Evolutionary conservation across 2,888 invertebrate genomes (phyloP).

Genomic region (Phortica magna): DNA sequence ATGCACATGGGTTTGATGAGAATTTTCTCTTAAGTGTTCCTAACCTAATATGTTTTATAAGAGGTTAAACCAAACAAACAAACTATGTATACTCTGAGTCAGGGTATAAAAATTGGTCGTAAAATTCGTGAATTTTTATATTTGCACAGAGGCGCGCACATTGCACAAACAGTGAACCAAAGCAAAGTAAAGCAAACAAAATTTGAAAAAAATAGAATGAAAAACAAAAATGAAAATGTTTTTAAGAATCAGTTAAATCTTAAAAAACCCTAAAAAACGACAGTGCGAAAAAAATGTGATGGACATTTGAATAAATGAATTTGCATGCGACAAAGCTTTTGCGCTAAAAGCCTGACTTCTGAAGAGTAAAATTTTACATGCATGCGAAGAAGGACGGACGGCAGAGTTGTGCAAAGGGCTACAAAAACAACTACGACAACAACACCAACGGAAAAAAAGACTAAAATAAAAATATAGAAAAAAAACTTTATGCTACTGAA

Average conservation of each 20-base stretch:
- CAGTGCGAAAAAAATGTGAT: slow-evolving; percentile 45
- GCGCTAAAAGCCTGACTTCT: slow-evolving; percentile 57
- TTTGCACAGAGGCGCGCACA: no score
- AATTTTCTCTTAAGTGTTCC: no score
- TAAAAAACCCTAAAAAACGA: background rate
- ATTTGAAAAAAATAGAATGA: background rate
- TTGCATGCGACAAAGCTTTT: slow-evolving; percentile 62
- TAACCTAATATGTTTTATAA: no score
- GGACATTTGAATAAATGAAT: slow-evolving; percentile 63
- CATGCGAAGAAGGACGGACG: background rate
- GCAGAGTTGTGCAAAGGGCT: background rate
- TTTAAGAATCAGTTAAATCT: slow-evolving; percentile 57
- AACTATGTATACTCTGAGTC: no score
- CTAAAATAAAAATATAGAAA: slow-evolving; percentile 1
- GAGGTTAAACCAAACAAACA: no score
- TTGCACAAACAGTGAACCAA: background rate
- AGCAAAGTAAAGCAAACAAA: background rate
- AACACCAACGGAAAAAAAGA: background rate
- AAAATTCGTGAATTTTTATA: no score
- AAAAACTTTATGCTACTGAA: background rate
- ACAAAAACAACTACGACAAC: no score
- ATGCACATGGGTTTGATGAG: no score
- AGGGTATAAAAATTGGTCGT: no score
- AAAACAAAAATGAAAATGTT: slow-evolving; percentile 15
- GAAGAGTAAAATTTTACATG: slow-evolving; percentile 25